These are phyloP conservation scores for Matsumurasca onukii DNA, from an alignment of 1,140 invertebrate species.

Conservation along the genomic window DNA sequence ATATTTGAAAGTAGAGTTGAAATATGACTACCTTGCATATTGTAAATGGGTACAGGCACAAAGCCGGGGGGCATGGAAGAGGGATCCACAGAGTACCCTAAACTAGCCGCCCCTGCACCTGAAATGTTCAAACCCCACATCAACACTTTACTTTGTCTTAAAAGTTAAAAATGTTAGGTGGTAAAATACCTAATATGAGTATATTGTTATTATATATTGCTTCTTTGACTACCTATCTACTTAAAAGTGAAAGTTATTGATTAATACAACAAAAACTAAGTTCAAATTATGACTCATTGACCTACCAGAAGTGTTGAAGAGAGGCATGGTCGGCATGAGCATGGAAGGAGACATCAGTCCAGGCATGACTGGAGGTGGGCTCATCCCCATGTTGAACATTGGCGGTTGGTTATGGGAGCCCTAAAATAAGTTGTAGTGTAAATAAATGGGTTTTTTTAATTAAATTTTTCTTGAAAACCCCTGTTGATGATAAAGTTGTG, in stretches of 20 bases:
- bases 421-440: no score
- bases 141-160: not conserved
- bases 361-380: slow-evolving; percentile 47
- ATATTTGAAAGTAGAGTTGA: no score
- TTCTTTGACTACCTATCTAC: no score
- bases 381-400: slow-evolving; percentile 46
- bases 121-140: not conserved
- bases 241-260: no score
- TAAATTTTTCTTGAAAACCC: no score
- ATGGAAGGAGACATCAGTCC: slow-evolving; percentile 60
- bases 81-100: slow-evolving; percentile 37
- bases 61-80: slow-evolving; percentile 51
- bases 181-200: no score
- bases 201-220: no score
- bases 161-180: not conserved
- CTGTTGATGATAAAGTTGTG: no score
- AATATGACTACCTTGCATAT: slow-evolving; percentile 64
- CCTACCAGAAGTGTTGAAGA: slow-evolving; percentile 47
- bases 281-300: no score
- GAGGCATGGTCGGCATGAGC: slow-evolving; percentile 56
- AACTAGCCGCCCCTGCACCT: slow-evolving; percentile 29
- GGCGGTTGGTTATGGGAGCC: slow-evolving; percentile 36
- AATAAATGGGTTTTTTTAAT: no score
- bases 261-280: no score
- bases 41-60: slow-evolving; percentile 62